These are phyloP conservation scores for Phycodurus eques DNA, from an alignment of 2,113 vertebrate species.

Conservation along the genomic window DNA sequence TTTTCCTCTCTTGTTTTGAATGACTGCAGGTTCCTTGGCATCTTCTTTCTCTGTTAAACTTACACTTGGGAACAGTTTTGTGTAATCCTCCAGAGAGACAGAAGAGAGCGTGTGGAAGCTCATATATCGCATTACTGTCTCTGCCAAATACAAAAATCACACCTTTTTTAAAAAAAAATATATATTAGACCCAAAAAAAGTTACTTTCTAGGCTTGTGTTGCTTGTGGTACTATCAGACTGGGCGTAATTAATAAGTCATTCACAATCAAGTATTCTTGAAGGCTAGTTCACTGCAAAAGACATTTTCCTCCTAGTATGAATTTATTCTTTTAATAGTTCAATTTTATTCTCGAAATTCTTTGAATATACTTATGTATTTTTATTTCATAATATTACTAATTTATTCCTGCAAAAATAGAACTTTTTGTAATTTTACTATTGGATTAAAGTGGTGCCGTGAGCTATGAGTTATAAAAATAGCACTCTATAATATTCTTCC, in stretches of 20 bases:
- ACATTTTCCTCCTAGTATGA: neutral
- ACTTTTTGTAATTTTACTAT: too few relatives aligned
- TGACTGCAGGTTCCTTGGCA: conserved; percentile 6
- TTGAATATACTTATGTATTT: neutral
- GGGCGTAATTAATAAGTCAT: neutral
- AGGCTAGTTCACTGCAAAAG: neutral
- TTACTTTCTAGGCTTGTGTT: neutral
- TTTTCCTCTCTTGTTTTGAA: neutral
- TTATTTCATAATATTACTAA: too few relatives aligned
- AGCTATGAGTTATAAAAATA: too few relatives aligned
- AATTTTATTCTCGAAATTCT: neutral
- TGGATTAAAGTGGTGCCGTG: too few relatives aligned
- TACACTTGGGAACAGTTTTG: conserved; percentile 4
- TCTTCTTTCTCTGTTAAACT: neutral
- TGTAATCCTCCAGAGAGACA: conserved; percentile 4
- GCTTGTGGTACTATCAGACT: neutral
- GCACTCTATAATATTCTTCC: too few relatives aligned
- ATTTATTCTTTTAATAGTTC: neutral
- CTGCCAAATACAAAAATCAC: neutral
- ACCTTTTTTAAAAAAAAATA: neutral
- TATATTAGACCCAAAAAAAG: neutral
- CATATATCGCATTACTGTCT: conserved; percentile 1
- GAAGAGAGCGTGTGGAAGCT: neutral
- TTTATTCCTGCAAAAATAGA: too few relatives aligned
- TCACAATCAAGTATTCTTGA: neutral